These are phyloP conservation scores for Ceratosolen solmsi DNA, from an alignment of 1,140 invertebrate species.

Conservation along the genomic window DNA sequence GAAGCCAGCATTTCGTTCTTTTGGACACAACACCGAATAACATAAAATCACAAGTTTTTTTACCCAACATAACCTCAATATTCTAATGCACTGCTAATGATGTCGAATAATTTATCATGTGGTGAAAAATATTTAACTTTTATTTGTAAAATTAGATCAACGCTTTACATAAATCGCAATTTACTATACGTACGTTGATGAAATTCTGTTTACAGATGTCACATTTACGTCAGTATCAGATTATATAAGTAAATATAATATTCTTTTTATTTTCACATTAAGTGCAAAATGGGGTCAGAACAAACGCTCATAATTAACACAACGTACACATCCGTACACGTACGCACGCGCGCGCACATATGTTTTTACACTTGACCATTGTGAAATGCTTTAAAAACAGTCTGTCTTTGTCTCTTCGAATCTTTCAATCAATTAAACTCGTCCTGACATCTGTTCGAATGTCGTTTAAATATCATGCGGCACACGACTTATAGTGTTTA, in stretches of 20 bases:
- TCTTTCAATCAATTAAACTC: not conserved
- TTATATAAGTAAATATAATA: no score
- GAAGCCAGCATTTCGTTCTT: conserved; percentile 8
- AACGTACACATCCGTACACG: not conserved
- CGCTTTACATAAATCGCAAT: no score
- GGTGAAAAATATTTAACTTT: not conserved
- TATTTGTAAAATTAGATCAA: not conserved
- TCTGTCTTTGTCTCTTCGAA: not conserved
- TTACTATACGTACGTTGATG: no score
- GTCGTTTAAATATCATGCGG: no score
- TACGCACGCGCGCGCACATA: not conserved
- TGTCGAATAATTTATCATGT: not conserved
- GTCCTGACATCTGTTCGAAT: conserved; percentile 12
- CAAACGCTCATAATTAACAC: not conserved
- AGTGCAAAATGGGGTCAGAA: not conserved
- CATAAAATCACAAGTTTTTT: not conserved
- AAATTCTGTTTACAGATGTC: no score
- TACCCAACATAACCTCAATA: conserved; percentile 36
- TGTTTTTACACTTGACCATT: not conserved
- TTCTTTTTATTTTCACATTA: not conserved
- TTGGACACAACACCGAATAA: not conserved
- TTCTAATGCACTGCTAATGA: not conserved
- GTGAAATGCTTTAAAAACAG: not conserved
- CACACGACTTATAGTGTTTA: no score
- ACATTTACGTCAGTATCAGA: no score